These are phyloP conservation scores for Psilanteris sp. DNA, from an alignment of 1,140 invertebrate species.

Conservation along the genomic window DNA sequence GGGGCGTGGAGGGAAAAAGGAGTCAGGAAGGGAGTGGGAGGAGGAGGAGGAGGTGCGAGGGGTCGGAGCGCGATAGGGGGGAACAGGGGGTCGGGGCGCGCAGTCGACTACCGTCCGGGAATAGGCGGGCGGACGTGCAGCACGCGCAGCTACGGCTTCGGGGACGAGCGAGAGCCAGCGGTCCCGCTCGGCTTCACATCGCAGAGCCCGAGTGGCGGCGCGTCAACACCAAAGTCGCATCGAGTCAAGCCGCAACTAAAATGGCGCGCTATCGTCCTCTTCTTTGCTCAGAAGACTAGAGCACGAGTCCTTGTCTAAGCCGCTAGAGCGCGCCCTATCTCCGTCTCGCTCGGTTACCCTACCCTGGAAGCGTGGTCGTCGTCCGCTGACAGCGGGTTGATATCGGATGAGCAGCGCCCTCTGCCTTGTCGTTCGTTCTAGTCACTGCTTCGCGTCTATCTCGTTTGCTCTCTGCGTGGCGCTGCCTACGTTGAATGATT, in stretches of 20 bases:
- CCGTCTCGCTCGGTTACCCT: slow-evolving; percentile 17
- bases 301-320: slow-evolving; percentile 1
- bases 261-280: slow-evolving; percentile 23
- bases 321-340: slow-evolving; percentile 13
- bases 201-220: slow-evolving; percentile 21
- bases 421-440: slow-evolving; percentile 9
- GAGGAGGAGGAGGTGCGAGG: background rate
- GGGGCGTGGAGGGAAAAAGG: background rate
- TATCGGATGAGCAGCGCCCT: slow-evolving; percentile 12
- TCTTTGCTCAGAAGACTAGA: background rate
- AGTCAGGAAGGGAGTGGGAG: background rate
- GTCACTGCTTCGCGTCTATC: too few species aligned
- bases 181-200: slow-evolving; percentile 40
- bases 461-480: too few species aligned
- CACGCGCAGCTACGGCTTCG: slow-evolving; percentile 13
- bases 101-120: background rate
- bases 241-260: slow-evolving; percentile 20
- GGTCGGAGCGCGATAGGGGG: background rate
- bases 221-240: slow-evolving; percentile 20
- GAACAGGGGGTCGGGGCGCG: background rate
- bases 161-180: slow-evolving; percentile 28
- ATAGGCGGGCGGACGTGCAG: slow-evolving; percentile 7
- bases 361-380: slow-evolving; percentile 36
- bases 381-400: slow-evolving; percentile 38
- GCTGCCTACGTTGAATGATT: too few species aligned